These are phyloP conservation scores for Agonopterix subpropinquella DNA, from an alignment of 2,888 invertebrate genomes.

Conservation along the genomic window DNA sequence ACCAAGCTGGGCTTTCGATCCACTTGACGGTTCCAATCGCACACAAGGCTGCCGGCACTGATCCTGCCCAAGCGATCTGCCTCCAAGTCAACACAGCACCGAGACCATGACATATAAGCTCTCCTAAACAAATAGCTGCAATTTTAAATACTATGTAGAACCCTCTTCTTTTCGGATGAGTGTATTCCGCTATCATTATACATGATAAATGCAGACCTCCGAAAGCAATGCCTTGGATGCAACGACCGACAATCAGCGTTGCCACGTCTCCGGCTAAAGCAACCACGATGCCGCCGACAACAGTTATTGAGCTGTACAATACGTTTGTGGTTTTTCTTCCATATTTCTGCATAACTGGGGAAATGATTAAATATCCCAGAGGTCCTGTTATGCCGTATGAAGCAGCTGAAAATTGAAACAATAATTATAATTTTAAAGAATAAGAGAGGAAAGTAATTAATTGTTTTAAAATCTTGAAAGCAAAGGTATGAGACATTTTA, in stretches of 20 bases:
- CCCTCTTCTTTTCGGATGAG: constrained; percentile 17
- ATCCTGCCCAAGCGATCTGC: constrained; percentile 13
- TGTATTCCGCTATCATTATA: constrained; percentile 16
- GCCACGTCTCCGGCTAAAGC: constrained; percentile 14
- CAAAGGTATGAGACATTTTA: too few species aligned
- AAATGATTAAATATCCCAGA: constrained; percentile 14
- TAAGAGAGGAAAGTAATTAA: too few species aligned
- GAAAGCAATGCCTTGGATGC: constrained; percentile 17
- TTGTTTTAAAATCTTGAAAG: too few species aligned
- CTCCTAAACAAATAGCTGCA: background rate
- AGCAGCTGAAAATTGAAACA: constrained; percentile 4
- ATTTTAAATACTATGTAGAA: constrained; percentile 9
- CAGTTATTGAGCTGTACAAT: constrained; percentile 10
- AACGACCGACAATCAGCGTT: constrained; percentile 12
- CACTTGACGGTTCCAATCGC: constrained; percentile 9
- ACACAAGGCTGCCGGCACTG: constrained; percentile 13
- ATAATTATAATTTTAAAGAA: background rate
- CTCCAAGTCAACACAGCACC: constrained; percentile 14
- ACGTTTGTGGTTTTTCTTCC: constrained; percentile 15
- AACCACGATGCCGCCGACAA: constrained; percentile 13
- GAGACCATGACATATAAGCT: constrained; percentile 15
- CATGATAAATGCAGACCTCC: constrained; percentile 13
- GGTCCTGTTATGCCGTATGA: constrained; percentile 6
- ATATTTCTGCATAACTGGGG: constrained; percentile 16
- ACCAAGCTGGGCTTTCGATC: constrained; percentile 19